Conservation (phyloP, 2,113 vertebrate genomes). For the Heterotilapia buettikoferi region DNA sequence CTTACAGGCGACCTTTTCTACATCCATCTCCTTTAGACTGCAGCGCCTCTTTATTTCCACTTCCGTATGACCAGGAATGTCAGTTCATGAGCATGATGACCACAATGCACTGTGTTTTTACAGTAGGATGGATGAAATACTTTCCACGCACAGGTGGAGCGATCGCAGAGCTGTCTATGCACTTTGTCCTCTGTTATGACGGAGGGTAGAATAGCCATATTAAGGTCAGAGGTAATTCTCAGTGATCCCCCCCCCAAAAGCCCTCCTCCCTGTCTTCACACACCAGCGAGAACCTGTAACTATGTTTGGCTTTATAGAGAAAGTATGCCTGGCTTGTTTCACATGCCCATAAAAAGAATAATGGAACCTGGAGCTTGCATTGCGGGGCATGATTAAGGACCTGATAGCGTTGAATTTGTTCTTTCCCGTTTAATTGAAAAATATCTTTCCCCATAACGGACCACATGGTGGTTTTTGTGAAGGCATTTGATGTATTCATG, state of each 20-base stretch:
- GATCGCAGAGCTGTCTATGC: constrained; percentile 74
- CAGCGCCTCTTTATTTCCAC: constrained; percentile 12
- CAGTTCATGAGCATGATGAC: constrained; percentile 46
- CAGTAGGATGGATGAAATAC: constrained; percentile 48
- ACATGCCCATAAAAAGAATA: not conserved
- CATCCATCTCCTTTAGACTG: constrained; percentile 26
- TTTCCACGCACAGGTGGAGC: constrained; percentile 59
- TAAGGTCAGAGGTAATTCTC: constrained; percentile 69
- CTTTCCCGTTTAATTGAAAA: constrained; percentile 9
- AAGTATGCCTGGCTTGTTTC: constrained; percentile 44
- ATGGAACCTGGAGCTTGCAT: not conserved
- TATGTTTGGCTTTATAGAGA: constrained; percentile 36
- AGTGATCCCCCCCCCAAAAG: constrained; percentile 7
- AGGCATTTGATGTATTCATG: constrained; percentile 2
- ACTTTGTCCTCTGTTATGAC: constrained; percentile 75
- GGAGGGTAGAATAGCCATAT: constrained; percentile 79
- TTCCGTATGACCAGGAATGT: constrained; percentile 58
- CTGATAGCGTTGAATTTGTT: not conserved
- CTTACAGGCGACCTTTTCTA: not conserved
- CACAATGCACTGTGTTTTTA: constrained; percentile 62
- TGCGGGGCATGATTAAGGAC: not conserved
- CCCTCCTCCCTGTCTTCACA: constrained; percentile 29
- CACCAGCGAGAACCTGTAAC: constrained; percentile 70
- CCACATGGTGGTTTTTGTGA: not conserved
- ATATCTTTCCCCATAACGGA: not conserved